Conservation (phyloP, 2,113 vertebrate genomes). For the Philantomba maxwellii region DNA sequence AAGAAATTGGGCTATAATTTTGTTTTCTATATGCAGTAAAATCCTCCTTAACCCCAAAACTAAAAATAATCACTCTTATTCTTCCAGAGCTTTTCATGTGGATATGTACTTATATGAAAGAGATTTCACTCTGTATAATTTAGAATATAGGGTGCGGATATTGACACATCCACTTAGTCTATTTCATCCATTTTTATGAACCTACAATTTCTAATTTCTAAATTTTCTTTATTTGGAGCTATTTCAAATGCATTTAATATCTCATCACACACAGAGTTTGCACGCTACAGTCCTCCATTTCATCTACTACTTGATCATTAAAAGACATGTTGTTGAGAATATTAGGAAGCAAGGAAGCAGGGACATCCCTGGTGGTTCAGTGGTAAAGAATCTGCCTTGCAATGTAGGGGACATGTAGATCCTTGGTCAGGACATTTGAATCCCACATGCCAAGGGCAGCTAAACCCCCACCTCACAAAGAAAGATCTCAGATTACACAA, state of each 20-base stretch:
- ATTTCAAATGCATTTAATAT: neutral
- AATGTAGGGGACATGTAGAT: neutral
- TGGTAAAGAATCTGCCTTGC: neutral
- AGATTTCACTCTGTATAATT: neutral
- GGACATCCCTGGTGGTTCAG: fast-evolving
- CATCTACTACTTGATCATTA: neutral
- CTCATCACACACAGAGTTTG: neutral
- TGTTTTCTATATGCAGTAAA: neutral
- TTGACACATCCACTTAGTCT: neutral
- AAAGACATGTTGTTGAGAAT: neutral
- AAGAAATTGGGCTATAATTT: neutral
- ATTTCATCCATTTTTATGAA: neutral
- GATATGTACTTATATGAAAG: neutral
- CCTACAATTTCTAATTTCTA: neutral
- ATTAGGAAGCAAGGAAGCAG: neutral
- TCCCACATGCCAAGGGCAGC: neutral
- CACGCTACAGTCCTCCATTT: neutral
- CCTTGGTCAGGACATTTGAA: neutral
- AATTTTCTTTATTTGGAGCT: neutral
- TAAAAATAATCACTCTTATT: neutral
- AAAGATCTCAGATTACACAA: neutral
- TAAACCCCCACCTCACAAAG: neutral
- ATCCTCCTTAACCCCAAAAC: neutral
- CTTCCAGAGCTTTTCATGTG: neutral
- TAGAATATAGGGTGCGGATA: neutral